Conservation (phyloP, 1,140 invertebrate genomes). For the Goniozus legneri region DNA sequence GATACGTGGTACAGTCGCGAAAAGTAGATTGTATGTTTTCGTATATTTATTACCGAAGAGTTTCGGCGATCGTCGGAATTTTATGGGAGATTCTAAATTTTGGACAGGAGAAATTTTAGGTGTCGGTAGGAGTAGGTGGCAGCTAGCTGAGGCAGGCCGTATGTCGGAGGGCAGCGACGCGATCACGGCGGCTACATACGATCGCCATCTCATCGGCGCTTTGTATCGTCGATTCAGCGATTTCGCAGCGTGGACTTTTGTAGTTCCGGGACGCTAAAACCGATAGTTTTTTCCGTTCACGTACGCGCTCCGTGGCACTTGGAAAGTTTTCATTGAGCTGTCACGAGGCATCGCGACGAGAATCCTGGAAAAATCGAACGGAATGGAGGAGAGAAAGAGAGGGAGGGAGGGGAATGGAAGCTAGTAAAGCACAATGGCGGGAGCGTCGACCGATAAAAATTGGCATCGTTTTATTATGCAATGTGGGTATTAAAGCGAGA, state of each 20-base stretch:
- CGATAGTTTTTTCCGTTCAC: constrained; percentile 24
- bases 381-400: constrained; percentile 10
- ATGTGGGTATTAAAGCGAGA: constrained; percentile 25
- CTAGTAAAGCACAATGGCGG: constrained; percentile 19
- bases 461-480: constrained; percentile 40
- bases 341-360: constrained; percentile 20
- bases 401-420: no score
- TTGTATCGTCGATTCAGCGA: constrained; percentile 13
- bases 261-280: constrained; percentile 14
- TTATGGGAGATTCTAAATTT: no score
- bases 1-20: no score
- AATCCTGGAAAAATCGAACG: constrained; percentile 22
- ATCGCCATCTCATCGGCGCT: not conserved
- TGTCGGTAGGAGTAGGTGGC: no score
- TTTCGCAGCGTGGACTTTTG: constrained; percentile 1
- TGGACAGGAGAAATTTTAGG: no score
- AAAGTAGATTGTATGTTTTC: no score
- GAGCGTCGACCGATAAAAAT: constrained; percentile 25
- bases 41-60: no score
- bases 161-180: no score
- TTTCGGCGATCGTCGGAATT: no score
- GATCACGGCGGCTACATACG: no score
- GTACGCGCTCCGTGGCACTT: constrained; percentile 17
- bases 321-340: constrained; percentile 28
- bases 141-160: no score